phyloP scores from a whole-genome alignment of 2,113 vertebrate species.

The Setophaga coronata region DNA sequence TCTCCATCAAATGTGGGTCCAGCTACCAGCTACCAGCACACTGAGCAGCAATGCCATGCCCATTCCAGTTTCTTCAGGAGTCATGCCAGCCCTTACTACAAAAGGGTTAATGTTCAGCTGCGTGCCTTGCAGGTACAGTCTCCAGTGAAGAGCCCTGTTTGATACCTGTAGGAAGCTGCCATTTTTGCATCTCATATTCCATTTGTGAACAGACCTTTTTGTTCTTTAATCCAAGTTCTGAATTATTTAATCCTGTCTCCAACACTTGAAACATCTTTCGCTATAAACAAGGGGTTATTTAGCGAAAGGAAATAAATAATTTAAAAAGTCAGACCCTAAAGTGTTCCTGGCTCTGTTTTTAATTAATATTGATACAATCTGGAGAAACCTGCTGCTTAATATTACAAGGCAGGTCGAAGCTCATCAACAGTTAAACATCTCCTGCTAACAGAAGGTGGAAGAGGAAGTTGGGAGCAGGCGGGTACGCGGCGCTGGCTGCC shows the following conservation, averaged over 20 bases:
- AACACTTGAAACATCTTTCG: neutral
- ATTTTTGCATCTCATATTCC: slow-evolving; percentile 31
- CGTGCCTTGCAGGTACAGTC: neutral
- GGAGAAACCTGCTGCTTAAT: slow-evolving; percentile 25
- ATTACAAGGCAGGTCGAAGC: slow-evolving; percentile 31
- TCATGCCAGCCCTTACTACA: neutral
- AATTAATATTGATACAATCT: slow-evolving; percentile 57
- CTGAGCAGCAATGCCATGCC: neutral
- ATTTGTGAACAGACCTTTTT: slow-evolving; percentile 29
- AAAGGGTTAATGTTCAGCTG: neutral
- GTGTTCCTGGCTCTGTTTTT: slow-evolving; percentile 37
- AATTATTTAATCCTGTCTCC: slow-evolving; percentile 47
- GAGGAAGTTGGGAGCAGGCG: slow-evolving; percentile 11
- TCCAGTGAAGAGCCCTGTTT: neutral
- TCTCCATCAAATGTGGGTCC: neutral
- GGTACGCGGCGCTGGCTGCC: neutral
- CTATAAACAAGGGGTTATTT: slow-evolving; percentile 42
- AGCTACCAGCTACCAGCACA: neutral
- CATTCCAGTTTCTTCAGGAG: neutral
- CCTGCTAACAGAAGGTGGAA: neutral
- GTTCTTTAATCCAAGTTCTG: slow-evolving; percentile 43
- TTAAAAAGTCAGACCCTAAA: slow-evolving; percentile 34
- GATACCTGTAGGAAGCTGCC: slow-evolving; percentile 41
- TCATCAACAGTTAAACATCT: slow-evolving; percentile 28
- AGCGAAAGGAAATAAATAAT: slow-evolving; percentile 45